Base-by-base conservation (phyloP, 2,113 vertebrate species). In the Sialia sialis region DNA sequence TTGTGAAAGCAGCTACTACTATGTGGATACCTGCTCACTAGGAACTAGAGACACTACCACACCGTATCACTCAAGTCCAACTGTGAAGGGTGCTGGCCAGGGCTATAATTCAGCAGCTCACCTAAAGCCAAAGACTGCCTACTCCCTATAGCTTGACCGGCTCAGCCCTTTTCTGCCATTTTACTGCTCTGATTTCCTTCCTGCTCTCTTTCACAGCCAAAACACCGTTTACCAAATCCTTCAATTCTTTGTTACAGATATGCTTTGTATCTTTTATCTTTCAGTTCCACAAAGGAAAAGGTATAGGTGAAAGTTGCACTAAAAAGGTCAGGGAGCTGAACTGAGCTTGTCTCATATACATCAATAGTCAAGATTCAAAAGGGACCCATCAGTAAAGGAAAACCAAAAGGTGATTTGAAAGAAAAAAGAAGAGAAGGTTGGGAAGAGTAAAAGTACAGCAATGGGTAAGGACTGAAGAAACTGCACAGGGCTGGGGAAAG, bases 331-430 rank as follows among this genome's bases (percentile, higher is more conserved):
- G 73, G 73, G 89, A 93, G 64, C 58, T 56, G 76, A 96, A 79
- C 87, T 73, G 91, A 95, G 86, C 89, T 92, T 89, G 79, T 80
- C 80, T 89, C 17, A 3, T 13, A 22, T 88, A 88, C 32, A 44
- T 75, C 75, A 83, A 39, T 12, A 76, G 84, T 38, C 52, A 89
- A 94, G 92, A 95, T 90, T 90, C 82, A 92, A 97, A 96, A 81
- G 27, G 23, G 75, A 92, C 87, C 26, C 44, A 7, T 46, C 76
- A 63, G 75, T 82, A 80, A 92, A 92, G 63, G 72, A 89, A 91
- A 77, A 70, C 64, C 27, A 13, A 96, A 88, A 95, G 67, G 74
- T 93, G 89, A 95, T 52, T 88, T 89, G 32, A 95, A 95, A 86
- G 74, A 25, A 90, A 21, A 39, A 72, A 43, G 58, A 72, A 54